Evolutionary conservation across 2,888 invertebrate species (phyloP), one percentile per base, ranked within the genome.

Genomic region (Nineta flava): DNA sequence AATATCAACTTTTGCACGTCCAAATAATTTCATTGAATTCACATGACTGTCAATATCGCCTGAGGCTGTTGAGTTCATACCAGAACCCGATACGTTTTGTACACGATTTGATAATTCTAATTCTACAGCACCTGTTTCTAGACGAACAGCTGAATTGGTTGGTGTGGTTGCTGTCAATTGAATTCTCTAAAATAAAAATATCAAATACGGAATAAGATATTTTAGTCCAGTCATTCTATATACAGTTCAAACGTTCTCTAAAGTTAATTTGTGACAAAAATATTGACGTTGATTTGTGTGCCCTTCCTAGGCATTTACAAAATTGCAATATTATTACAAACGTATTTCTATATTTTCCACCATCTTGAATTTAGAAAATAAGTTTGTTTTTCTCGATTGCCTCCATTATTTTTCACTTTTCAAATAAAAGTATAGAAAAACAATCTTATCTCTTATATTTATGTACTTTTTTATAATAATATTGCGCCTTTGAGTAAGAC

Each of bases 111-210:
- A 94, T 49, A 96, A 70, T 68, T 94, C 90, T 60, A 96, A 76
- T 64, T 95, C 92, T 3, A 97, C 82, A 0, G 85, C 85, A 40
- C 94, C 95, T 1, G 97, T 96, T 69, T 97, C 96, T 51, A 99
- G 75, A 3, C 97, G 79, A 15, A 99, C 93, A 0, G 97, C 97
- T 3, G 91, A 95, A 62, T 87, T 91, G 46, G 96, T 95, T 0
- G 97, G 97, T 0, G 99, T 99, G 0, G 97, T 96, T 1, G 97
- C 97, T 0, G 97, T 99, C 51, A 99, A 73, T 66, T 97, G 96
- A 54, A 99, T 92, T 50, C 96, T 83, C 75, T 26, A 7, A 26
- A 26, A 26, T 6, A n/a, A n/a, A n/a, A 85, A 68, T 7, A 61
- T 12, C n/a, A 44, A 58, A 53, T 55, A 47, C 45, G 53, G 43